Evolutionary conservation across 2,888 invertebrate species (phyloP), one percentile per base, ranked within the genome.

Genomic region (Ctenicera cuprea): DNA sequence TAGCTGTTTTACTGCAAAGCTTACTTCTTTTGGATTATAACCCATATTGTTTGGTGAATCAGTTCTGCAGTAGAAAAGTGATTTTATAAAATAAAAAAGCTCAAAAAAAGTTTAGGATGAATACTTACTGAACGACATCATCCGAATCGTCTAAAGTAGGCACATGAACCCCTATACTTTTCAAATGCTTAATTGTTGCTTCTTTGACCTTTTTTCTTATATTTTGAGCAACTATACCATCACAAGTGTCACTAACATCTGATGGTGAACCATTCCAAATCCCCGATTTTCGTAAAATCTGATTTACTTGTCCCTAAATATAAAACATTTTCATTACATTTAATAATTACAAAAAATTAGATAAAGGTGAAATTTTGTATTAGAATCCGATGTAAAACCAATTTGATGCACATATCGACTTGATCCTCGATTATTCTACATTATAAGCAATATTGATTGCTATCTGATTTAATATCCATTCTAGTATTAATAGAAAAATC

Each of bases 1-100:
- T 14, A 90, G 81, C 70, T 90, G 89, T 80, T 89, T 89, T 79
- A 90, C 90, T 41, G 88, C 88, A 84, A 89, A 88, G 82, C 90
- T 90, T 11, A 89, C 86, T 78, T 90, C 89, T 11, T 82, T 83
- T 43, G 84, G 81, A 64, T 75, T 79, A 64, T 80, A 84, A 54
- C 78, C 77, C 37, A 74, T 74, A 71, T 66, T 54, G 66, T 41
- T 69, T 22, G 52, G n/a, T 18, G 41, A 11, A 16, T 64, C 37
- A 3, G 16, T 18, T 18, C 64, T 50, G n/a, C 12, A 50, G 33
- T 50, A 50, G 14, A n/a, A 57, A 16, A 33, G 37, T 18, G 3
- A 41, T 3, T 37, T 3, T 26, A 41, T 41, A n/a, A 22, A 9
- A 62, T 16, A 11, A 22, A 3, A n/a, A 59, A 11, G n/a, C n/a